Percentiles rank a stretch among this genome's conserved stretches.
Evolutionary conservation across 2,888 invertebrate genomes (phyloP).

Genomic region (Zygogramma bicolorata): DNA sequence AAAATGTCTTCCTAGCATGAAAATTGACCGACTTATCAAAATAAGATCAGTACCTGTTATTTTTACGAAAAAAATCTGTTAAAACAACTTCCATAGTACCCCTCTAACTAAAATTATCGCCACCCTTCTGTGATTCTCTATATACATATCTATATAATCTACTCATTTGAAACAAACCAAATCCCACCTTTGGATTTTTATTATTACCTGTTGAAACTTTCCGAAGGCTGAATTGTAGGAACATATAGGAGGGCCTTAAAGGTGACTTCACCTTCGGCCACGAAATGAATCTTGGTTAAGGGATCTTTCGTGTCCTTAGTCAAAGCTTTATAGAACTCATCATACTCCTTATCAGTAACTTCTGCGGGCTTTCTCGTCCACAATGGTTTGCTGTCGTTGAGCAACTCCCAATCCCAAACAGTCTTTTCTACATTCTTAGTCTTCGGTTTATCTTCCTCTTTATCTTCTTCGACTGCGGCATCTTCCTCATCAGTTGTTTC

Average conservation of each 20-base stretch:
- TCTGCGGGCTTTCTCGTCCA: conserved; percentile 95
- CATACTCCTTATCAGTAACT: conserved; percentile 90
- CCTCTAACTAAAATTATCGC: no score
- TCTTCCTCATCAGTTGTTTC: conserved; percentile 71
- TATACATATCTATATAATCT: no score
- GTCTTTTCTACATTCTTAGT: conserved; percentile 90
- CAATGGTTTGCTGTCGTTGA: conserved; percentile 98
- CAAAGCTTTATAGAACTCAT: conserved; percentile 94
- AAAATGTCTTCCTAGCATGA: no score
- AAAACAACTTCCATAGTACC: no score
- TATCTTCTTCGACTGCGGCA: conserved; percentile 79
- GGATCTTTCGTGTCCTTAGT: conserved; percentile 91
- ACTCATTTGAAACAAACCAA: no score
- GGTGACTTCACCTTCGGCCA: conserved; percentile 99
- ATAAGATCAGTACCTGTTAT: no score
- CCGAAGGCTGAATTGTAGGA: conserved; percentile 90
- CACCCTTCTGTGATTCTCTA: no score
- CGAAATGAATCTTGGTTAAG: conserved; percentile 91
- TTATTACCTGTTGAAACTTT: conserved; percentile 82
- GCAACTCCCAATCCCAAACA: conserved; percentile 96
- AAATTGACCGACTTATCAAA: no score
- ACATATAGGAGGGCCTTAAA: conserved; percentile 97
- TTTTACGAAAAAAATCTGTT: no score
- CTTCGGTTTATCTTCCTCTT: conserved; percentile 80
- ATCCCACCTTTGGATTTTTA: no score